Evolutionary conservation across 2,113 vertebrate species (phyloP).

Genomic region (Gallinago media): DNA sequence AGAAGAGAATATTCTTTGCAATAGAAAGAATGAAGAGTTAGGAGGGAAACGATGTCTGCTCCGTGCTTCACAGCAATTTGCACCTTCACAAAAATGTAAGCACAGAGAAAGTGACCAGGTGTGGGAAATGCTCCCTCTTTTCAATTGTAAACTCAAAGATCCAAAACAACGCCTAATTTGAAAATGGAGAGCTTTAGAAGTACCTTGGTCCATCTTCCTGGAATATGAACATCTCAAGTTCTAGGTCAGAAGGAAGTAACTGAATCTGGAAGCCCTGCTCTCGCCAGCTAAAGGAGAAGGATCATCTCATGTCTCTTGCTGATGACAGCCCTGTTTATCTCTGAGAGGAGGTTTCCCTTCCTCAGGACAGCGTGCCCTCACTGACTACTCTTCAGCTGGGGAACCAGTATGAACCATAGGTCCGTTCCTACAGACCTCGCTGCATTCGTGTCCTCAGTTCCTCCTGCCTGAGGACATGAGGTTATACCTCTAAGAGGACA

Average conservation of each 20-base stretch:
- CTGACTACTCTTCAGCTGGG: not conserved
- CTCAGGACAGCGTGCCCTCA: not conserved
- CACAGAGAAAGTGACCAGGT: not conserved
- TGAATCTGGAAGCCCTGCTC: not conserved
- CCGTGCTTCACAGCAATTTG: not conserved
- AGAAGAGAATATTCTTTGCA: not conserved
- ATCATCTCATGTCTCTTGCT: not conserved
- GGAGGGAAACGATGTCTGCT: not conserved
- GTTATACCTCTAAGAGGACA: not conserved
- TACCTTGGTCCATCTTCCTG: not conserved
- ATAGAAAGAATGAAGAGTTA: not conserved
- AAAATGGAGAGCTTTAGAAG: not conserved
- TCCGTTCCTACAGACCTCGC: not conserved
- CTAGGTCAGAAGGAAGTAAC: not conserved
- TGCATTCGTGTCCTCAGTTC: not conserved
- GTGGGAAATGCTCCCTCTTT: not conserved
- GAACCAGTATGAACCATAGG: not conserved
- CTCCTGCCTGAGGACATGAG: not conserved
- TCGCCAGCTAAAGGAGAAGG: not conserved
- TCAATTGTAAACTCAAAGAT: not conserved
- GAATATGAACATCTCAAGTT: not conserved
- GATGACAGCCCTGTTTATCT: not conserved
- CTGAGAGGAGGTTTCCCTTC: not conserved
- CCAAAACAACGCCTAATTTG: not conserved
- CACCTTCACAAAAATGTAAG: not conserved